Base-by-base conservation (phyloP, 2,797 vertebrate species). In the Acanthis flammea region DNA sequence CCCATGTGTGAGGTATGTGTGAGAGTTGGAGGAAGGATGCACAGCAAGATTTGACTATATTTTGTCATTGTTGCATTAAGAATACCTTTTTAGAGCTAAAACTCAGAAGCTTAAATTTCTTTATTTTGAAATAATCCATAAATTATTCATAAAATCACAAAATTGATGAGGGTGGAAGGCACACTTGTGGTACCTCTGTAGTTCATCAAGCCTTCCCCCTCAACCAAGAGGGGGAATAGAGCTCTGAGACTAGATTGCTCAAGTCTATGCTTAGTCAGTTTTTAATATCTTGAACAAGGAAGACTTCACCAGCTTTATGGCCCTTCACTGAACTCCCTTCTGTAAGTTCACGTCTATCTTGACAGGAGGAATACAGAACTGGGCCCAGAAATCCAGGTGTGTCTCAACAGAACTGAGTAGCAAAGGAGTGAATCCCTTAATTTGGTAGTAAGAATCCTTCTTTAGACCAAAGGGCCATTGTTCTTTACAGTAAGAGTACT, bases 241-340 rank as follows among this genome's bases (percentile, higher is more conserved):
- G 19, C 7, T 70, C 12, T 3, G 31, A 45, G 14, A 44, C 8
- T 25, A 50, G 7, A 33, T 21, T 65, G 8, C 5, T 28, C 3
- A 6, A 8, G 14, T 14, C 3, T 57, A 4, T 16, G 2, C 30
- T 22, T 22, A 35, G 30, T 19, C 8, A 41, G 7, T 14, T 67
- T 77, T 58, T 4, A 72, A 24, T 33, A 48, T 28, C 12, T 48
- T 73, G 16, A 76, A 31, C 5, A 18, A 41, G 6, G 9, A 72
- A 53, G 7, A 60, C 7, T 53, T 83, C 19, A 39, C 5, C 4
- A 35, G 8, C 0, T 50, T 35, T 61, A 28, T 1, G 1, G 10
- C 2, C 6, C 3, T 84, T 57, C 16, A 25, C 6, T 61, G 28
- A 18, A 48, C 25, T 53, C 2, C 2, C 1, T 80, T 4, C 4